A percentile compares a stretch with the other conserved stretches of the same genome.
phyloP scores from a whole-genome alignment of 53 echinoderm and acorn worm genomes.

The Paracentrotus lividus region DNA sequence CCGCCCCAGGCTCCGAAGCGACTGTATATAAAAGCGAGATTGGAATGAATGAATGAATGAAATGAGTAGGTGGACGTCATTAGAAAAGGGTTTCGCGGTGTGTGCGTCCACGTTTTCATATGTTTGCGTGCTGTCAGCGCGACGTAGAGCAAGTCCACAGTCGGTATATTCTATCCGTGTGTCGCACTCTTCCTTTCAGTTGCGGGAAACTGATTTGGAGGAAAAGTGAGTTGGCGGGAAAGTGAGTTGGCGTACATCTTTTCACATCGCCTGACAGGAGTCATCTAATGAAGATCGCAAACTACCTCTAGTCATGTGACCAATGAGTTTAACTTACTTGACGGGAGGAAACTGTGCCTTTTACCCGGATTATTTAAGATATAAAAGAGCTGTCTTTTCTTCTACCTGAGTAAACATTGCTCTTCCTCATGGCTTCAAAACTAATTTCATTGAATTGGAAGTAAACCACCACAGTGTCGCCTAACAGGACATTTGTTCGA shows the following conservation, averaged over 20 bases:
- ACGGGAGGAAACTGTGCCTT: slow-evolving; percentile 30
- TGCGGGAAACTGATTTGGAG: slow-evolving; percentile 39
- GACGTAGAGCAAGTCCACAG: not conserved
- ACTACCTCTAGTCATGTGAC: slow-evolving; percentile 13
- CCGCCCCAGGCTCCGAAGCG: slow-evolving; percentile 12
- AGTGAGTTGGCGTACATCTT: slow-evolving; percentile 35
- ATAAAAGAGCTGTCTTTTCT: not conserved
- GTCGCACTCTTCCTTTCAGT: not conserved
- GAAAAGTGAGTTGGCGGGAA: too few species aligned
- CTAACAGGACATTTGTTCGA: not conserved
- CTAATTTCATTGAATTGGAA: slow-evolving; percentile 13
- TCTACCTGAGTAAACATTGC: slow-evolving; percentile 30
- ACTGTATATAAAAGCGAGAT: not conserved
- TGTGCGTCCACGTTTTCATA: not conserved
- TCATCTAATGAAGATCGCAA: slow-evolving; percentile 45
- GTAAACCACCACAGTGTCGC: slow-evolving; percentile 30
- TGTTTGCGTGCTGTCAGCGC: slow-evolving; percentile 27
- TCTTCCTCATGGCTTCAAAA: not conserved
- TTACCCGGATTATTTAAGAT: not conserved
- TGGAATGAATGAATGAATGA: slow-evolving; percentile 40
- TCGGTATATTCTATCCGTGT: not conserved
- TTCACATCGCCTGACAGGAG: not conserved
- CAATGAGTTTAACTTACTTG: not conserved
- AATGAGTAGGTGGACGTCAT: slow-evolving; percentile 37
- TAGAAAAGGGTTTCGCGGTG: not conserved